phyloP scores from a whole-genome alignment of 2,888 invertebrate genomes.

The Luperina testacea region DNA sequence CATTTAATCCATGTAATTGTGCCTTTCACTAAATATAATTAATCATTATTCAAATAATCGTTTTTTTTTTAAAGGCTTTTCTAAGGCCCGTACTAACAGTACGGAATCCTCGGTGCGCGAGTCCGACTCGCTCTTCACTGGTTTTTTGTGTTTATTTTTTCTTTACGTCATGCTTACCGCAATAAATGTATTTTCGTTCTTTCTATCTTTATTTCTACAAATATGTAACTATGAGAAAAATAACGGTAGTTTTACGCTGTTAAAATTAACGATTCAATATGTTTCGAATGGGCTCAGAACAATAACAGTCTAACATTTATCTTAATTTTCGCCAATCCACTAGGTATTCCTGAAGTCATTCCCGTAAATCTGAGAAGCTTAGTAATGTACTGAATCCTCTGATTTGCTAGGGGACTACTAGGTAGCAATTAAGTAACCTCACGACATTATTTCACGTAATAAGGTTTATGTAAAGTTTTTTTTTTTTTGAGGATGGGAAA shows the following conservation, averaged over 20 bases:
- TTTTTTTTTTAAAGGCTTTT: no score
- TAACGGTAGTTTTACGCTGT: not conserved
- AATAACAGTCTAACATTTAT: not conserved
- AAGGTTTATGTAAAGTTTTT: slow-evolving; percentile 11
- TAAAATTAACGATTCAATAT: not conserved
- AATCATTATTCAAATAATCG: no score
- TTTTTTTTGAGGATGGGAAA: no score
- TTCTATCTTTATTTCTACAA: no score
- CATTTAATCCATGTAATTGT: not conserved
- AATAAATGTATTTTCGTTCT: no score
- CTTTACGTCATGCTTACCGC: no score
- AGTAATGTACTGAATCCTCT: slow-evolving; percentile 10
- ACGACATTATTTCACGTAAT: slow-evolving; percentile 2
- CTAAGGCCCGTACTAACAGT: no score
- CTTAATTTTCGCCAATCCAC: not conserved
- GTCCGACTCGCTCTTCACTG: no score
- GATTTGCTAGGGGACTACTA: not conserved
- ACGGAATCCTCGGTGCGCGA: no score
- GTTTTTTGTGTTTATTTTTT: no score
- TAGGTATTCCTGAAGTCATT: not conserved
- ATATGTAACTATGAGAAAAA: not conserved
- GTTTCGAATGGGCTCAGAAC: not conserved
- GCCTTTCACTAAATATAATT: no score
- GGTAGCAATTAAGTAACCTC: not conserved
- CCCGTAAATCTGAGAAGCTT: slow-evolving; percentile 4